These are phyloP conservation scores for Arrhamphus sclerolepis DNA, from an alignment of 2,797 vertebrate species.

Conservation along the genomic window DNA sequence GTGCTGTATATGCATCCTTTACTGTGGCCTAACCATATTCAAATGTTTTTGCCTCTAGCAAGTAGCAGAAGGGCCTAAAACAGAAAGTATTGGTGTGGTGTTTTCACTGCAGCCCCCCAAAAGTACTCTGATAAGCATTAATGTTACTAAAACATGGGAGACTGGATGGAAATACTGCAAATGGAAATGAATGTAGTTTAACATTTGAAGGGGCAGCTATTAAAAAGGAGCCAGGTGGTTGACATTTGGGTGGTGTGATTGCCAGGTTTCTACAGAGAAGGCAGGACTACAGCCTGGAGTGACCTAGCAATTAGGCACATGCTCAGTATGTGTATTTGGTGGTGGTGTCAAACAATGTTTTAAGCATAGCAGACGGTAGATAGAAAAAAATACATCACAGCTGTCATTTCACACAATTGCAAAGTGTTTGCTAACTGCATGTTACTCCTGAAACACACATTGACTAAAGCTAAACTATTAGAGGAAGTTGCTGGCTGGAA, in stretches of 20 bases:
- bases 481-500: no score
- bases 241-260: slow-evolving; percentile 46
- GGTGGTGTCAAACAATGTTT: slow-evolving; percentile 27
- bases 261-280: slow-evolving; percentile 40
- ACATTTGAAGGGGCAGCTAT: slow-evolving; percentile 25
- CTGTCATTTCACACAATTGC: no score
- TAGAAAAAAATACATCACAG: no score
- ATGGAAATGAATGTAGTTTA: slow-evolving; percentile 8
- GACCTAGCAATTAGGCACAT: slow-evolving; percentile 23
- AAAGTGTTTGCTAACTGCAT: no score
- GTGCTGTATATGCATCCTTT: slow-evolving; percentile 1
- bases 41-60: neutral
- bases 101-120: neutral
- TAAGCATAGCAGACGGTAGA: slow-evolving; percentile 3
- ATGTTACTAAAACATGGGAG: neutral
- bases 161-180: neutral
- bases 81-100: neutral
- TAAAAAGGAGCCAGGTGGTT: slow-evolving; percentile 45
- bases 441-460: no score
- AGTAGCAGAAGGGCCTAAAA: neutral
- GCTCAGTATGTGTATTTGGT: no score
- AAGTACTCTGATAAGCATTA: neutral
- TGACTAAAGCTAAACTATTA: no score
- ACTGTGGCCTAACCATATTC: neutral
- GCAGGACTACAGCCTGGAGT: slow-evolving; percentile 36